phyloP scores from a whole-genome alignment of 1,140 invertebrate genomes.

The Arctopsyche grandis region DNA sequence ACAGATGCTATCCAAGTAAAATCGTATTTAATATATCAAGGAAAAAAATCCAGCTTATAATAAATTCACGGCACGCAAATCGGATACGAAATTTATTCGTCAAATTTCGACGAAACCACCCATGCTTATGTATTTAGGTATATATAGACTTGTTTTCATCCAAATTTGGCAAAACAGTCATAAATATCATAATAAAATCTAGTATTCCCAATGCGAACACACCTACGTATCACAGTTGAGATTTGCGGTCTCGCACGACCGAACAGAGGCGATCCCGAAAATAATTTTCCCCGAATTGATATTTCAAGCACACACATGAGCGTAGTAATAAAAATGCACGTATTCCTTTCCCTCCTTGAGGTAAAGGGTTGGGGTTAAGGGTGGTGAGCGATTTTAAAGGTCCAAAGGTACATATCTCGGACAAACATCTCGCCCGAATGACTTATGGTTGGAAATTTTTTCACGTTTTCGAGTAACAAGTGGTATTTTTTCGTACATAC shows the following conservation, averaged over 20 bases:
- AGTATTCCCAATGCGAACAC: background rate
- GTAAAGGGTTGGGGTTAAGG: background rate
- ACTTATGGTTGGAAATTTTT: background rate
- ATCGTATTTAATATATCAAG: too few species aligned
- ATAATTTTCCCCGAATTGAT: background rate
- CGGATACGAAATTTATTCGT: too few species aligned
- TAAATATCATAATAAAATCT: constrained; percentile 11
- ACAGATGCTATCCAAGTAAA: too few species aligned
- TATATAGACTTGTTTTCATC: background rate
- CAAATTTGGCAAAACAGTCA: constrained; percentile 4
- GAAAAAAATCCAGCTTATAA: too few species aligned
- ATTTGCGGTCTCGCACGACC: background rate
- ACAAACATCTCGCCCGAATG: background rate
- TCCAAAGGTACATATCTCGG: background rate
- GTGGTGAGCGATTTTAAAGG: background rate
- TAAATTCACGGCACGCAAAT: too few species aligned
- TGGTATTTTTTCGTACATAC: too few species aligned
- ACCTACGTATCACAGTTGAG: background rate
- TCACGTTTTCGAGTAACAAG: background rate
- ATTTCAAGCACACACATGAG: background rate
- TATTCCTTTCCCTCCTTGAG: too few species aligned
- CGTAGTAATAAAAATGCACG: constrained; percentile 11
- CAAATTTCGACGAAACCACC: too few species aligned
- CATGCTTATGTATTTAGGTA: too few species aligned
- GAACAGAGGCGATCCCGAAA: background rate